Evolutionary conservation across 92 coral and sea anemone species (phyloP).

Genomic region (Anthopleura xanthogrammica): DNA sequence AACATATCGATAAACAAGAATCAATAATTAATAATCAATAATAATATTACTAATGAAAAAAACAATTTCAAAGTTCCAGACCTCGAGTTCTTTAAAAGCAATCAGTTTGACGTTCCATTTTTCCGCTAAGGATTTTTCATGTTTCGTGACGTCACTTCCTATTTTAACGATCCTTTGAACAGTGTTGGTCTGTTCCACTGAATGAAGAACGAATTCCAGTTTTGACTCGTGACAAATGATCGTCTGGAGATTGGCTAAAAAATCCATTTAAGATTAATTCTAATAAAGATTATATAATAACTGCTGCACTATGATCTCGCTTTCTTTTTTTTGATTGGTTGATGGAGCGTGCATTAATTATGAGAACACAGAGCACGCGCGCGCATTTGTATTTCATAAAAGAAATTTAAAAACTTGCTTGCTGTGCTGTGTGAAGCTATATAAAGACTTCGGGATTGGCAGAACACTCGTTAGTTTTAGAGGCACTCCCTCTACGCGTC

Average conservation of each 20-base stretch:
- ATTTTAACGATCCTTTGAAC: conserved; percentile 41
- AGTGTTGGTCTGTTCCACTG: conserved; percentile 18
- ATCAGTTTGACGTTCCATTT: conserved; percentile 29
- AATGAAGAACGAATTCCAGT: conserved; percentile 16
- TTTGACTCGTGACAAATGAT: conserved; percentile 47
- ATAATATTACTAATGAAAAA: not conserved
- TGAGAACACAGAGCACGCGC: too few species aligned
- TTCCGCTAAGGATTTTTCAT: conserved; percentile 27
- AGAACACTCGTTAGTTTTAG: too few species aligned
- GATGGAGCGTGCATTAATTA: too few species aligned
- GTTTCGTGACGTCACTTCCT: conserved; percentile 35
- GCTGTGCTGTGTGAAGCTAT: too few species aligned
- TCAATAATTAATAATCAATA: not conserved
- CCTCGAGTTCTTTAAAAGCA: conserved; percentile 39
- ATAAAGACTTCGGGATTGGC: too few species aligned
- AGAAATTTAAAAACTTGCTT: too few species aligned
- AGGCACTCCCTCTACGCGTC: too few species aligned
- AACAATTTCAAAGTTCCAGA: not conserved
- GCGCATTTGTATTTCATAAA: too few species aligned
- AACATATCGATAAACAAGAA: not conserved
- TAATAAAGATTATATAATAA: too few species aligned
- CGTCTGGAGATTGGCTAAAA: conserved; percentile 36
- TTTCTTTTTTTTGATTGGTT: too few species aligned
- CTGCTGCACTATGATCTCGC: too few species aligned
- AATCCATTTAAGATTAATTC: too few species aligned